Conservation (phyloP, 2,113 vertebrate genomes). For the Cranoglanis bouderius region DNA sequence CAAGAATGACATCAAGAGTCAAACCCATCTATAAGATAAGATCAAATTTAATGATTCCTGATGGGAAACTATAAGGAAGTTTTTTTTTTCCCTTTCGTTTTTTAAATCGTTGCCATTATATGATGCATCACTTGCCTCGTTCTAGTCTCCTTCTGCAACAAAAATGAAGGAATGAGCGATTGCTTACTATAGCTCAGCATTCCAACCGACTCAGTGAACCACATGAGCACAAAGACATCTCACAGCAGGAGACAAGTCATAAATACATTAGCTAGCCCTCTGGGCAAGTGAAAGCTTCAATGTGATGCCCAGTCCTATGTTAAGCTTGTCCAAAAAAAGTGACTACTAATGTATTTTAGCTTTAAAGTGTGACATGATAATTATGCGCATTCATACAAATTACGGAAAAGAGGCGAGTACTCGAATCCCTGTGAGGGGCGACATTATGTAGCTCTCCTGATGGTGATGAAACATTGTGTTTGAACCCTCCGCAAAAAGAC, state of each 20-base stretch:
- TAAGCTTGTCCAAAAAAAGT: background rate
- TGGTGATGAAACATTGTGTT: background rate
- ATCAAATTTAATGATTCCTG: background rate
- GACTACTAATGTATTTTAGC: background rate
- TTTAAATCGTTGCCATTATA: background rate
- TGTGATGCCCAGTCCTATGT: background rate
- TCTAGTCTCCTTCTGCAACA: background rate
- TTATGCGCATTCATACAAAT: background rate
- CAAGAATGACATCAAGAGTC: background rate
- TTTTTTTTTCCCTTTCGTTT: background rate
- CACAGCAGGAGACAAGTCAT: background rate
- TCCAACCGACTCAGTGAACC: background rate
- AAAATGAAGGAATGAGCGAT: background rate
- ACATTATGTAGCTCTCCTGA: background rate
- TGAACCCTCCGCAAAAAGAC: background rate
- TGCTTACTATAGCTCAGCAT: background rate
- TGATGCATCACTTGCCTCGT: background rate
- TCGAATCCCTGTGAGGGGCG: background rate
- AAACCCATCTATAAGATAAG: background rate
- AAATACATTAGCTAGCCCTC: background rate
- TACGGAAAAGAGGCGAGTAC: background rate
- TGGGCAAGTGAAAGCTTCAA: background rate
- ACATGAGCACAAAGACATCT: slow-evolving; percentile 17
- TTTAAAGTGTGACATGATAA: background rate
- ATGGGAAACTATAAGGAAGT: background rate